These are phyloP conservation scores for Apamea epomidion DNA, from an alignment of 2,888 invertebrate genomes.

Conservation along the genomic window DNA sequence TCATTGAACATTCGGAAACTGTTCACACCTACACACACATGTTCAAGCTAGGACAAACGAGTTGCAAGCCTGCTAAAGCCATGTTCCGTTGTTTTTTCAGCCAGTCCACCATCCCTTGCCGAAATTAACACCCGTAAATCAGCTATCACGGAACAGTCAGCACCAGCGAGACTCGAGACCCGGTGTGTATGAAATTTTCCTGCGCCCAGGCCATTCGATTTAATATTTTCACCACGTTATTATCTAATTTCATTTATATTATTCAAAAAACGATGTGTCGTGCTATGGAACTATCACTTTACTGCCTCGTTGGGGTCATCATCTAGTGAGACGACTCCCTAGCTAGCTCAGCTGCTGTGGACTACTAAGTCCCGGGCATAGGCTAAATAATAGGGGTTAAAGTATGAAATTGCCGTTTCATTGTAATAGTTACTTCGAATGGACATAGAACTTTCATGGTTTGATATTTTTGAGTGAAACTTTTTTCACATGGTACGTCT, in stretches of 20 bases:
- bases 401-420: no score
- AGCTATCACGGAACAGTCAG: neutral
- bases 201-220: neutral
- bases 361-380: neutral
- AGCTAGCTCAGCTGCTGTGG: no score
- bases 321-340: no score
- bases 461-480: no score
- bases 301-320: neutral
- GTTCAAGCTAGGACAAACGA: neutral
- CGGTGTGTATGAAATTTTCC: neutral
- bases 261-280: neutral
- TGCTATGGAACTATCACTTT: neutral
- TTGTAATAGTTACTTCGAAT: no score
- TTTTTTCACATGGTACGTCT: no score
- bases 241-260: neutral
- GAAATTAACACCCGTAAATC: neutral
- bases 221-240: neutral
- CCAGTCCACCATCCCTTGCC: neutral
- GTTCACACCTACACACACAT: neutral
- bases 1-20: neutral
- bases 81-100: neutral
- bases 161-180: neutral
- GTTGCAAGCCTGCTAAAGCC: neutral
- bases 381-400: no score
- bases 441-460: no score